A percentile compares a stretch with the other conserved stretches of the same genome.
Conservation (phyloP, 2,888 invertebrate species). For the Sympetrum striolatum region DNA sequence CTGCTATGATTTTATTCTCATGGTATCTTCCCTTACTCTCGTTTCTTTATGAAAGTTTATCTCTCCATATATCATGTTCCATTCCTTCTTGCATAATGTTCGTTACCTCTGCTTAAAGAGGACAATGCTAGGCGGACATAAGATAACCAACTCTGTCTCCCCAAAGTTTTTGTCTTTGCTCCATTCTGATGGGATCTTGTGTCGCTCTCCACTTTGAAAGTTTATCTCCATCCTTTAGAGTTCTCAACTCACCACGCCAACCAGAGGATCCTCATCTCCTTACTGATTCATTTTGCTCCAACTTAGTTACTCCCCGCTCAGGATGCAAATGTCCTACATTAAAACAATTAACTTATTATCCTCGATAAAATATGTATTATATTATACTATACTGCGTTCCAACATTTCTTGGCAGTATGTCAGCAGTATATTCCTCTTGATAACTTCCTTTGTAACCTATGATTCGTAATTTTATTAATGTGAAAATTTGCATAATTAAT, state of each 20-base stretch:
- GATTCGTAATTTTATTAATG: too few relatives aligned
- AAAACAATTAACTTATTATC: too few relatives aligned
- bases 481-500: too few relatives aligned
- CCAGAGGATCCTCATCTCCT: too few relatives aligned
- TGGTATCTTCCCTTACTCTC: neutral
- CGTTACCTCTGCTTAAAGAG: neutral
- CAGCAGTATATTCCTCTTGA: too few relatives aligned
- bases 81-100: neutral
- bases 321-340: too few relatives aligned
- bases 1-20: neutral
- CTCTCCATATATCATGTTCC: neutral
- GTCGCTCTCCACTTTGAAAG: neutral
- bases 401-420: too few relatives aligned
- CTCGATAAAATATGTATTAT: too few relatives aligned
- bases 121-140: neutral
- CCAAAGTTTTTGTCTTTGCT: neutral
- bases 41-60: neutral
- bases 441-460: too few relatives aligned
- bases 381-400: too few relatives aligned
- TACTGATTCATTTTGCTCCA: too few relatives aligned
- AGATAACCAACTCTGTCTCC: neutral
- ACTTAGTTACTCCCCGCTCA: too few relatives aligned
- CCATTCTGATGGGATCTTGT: neutral
- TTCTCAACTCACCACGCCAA: neutral
- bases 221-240: neutral